Evolutionary conservation across 2,113 vertebrate species (phyloP).

Genomic region (Corvus moneduloides): DNA sequence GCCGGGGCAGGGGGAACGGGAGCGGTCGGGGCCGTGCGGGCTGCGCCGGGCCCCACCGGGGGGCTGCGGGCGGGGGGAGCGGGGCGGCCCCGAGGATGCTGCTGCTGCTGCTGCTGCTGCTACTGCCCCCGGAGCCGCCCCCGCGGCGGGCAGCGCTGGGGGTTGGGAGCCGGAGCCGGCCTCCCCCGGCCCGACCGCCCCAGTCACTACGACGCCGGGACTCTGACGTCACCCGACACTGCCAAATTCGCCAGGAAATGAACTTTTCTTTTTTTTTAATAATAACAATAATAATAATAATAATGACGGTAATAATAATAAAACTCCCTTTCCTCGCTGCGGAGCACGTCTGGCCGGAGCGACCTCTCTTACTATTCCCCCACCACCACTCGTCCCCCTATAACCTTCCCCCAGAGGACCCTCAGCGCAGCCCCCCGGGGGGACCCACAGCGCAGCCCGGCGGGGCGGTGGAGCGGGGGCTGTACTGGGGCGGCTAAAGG

Average conservation of each 20-base stretch:
- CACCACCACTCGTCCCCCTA: neutral
- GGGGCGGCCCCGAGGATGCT: neutral
- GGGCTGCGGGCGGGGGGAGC: neutral
- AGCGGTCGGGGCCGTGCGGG: neutral
- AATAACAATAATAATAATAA: conserved; percentile 62
- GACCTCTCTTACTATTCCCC: neutral
- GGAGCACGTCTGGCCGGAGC: neutral
- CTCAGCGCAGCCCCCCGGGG: neutral
- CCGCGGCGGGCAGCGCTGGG: neutral
- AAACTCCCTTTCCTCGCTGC: neutral
- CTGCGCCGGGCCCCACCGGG: neutral
- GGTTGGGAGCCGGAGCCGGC: conserved; percentile 51
- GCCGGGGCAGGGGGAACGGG: neutral
- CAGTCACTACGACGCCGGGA: conserved; percentile 88
- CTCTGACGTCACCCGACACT: conserved; percentile 84
- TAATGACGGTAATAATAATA: conserved; percentile 3
- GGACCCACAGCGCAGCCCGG: neutral
- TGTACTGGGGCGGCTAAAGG: neutral
- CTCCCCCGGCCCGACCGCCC: conserved; percentile 68
- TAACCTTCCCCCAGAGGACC: neutral
- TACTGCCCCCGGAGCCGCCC: neutral
- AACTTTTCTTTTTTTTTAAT: conserved; percentile 71
- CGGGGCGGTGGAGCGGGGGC: no score
- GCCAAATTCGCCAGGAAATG: conserved; percentile 81
- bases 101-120: neutral